Evolutionary conservation across 2,113 vertebrate genomes (phyloP).

Genomic region (Pangasianodon hypophthalmus): DNA sequence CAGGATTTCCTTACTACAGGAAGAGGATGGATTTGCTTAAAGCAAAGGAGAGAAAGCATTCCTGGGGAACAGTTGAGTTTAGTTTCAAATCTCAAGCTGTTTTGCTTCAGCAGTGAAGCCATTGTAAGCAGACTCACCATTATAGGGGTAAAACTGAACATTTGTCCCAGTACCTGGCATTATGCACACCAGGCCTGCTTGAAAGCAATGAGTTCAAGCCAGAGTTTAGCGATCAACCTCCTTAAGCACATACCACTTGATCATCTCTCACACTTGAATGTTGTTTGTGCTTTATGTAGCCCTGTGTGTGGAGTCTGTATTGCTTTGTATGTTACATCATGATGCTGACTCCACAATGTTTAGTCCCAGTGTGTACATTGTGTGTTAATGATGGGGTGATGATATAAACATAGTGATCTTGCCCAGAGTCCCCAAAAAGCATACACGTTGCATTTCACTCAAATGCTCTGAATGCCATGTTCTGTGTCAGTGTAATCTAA

Average conservation of each 20-base stretch:
- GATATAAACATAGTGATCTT: not conserved
- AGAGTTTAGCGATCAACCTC: not conserved
- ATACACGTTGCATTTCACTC: not conserved
- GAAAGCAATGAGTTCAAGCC: not conserved
- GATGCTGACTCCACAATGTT: not conserved
- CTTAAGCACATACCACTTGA: not conserved
- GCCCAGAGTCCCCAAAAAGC: not conserved
- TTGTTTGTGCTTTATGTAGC: not conserved
- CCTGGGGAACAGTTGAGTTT: constrained; percentile 15
- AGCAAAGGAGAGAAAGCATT: not conserved
- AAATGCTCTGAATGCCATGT: not conserved
- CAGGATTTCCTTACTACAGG: constrained; percentile 30
- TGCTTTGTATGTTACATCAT: not conserved
- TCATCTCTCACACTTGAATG: not conserved
- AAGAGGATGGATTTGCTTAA: constrained; percentile 11
- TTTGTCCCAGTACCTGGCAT: not conserved
- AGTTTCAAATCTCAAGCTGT: not conserved
- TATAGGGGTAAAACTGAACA: not conserved
- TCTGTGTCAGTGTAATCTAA: not conserved
- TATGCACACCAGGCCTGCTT: not conserved
- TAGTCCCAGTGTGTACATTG: not conserved
- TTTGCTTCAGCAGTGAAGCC: not conserved
- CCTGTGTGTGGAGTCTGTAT: not conserved
- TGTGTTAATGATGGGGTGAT: not conserved
- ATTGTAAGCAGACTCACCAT: no score